Conservation (phyloP, 2,888 invertebrate genomes). For the Xestobium rufovillosum region DNA sequence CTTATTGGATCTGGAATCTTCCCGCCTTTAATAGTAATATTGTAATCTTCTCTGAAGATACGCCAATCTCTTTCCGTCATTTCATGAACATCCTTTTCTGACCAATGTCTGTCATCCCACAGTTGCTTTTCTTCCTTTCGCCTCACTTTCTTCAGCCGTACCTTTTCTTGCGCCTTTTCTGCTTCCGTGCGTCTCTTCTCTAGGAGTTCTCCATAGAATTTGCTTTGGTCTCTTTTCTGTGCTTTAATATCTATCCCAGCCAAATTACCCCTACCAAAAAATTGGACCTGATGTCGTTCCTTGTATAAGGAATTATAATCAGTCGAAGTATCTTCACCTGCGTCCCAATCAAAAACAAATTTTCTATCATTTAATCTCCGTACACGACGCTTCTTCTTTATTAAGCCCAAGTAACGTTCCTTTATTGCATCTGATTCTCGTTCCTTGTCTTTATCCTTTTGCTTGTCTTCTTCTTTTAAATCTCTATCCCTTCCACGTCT, state of each 20-base stretch:
- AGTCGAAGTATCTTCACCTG: slow-evolving; percentile 94
- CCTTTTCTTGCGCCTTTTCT: slow-evolving; percentile 94
- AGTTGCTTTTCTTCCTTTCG: slow-evolving; percentile 96
- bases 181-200: slow-evolving; percentile 93
- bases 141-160: slow-evolving; percentile 84
- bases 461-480: slow-evolving; percentile 46
- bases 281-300: slow-evolving; percentile 93
- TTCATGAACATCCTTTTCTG: slow-evolving; percentile 84
- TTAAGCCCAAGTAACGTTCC: slow-evolving; percentile 87
- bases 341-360: slow-evolving; percentile 99
- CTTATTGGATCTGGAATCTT: slow-evolving; percentile 94
- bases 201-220: slow-evolving; percentile 92
- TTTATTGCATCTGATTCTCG: slow-evolving; percentile 92
- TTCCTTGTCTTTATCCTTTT: slow-evolving; percentile 76
- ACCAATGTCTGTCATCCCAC: slow-evolving; percentile 99
- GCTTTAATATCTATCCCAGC: slow-evolving; percentile 98
- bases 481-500: slow-evolving; percentile 44
- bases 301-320: slow-evolving; percentile 98
- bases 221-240: slow-evolving; percentile 90
- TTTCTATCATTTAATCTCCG: slow-evolving; percentile 94
- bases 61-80: slow-evolving; percentile 99
- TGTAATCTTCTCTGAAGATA: slow-evolving; percentile 98
- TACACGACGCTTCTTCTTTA: slow-evolving; percentile 88
- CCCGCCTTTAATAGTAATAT: slow-evolving; percentile 96
- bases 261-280: slow-evolving; percentile 95